These are phyloP conservation scores for Glossosoma conforme DNA, from an alignment of 1,140 invertebrate species.

Conservation along the genomic window DNA sequence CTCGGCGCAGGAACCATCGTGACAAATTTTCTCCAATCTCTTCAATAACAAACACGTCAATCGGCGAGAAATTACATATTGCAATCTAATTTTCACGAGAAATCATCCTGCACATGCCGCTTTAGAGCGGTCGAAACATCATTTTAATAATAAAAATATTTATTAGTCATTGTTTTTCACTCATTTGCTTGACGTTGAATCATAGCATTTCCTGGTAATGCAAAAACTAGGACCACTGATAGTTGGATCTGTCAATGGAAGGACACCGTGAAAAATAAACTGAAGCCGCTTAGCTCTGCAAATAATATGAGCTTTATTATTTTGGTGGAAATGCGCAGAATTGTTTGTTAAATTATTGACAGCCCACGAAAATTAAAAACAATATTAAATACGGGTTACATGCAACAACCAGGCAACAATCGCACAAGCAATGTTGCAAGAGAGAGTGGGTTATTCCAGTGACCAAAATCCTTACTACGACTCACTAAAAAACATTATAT, in stretches of 20 bases:
- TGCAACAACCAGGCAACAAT: slow-evolving; percentile 38
- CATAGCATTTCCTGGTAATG: slow-evolving; percentile 53
- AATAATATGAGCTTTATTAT: slow-evolving; percentile 4
- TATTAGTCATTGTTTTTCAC: slow-evolving; percentile 24
- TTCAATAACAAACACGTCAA: neutral
- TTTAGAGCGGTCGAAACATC: neutral
- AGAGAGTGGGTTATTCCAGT: too few relatives aligned
- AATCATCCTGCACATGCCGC: neutral
- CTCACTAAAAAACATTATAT: too few relatives aligned
- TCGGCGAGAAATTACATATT: neutral
- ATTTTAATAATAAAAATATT: slow-evolving; percentile 7
- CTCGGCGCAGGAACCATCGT: slow-evolving; percentile 63
- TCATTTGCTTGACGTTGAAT: slow-evolving; percentile 38
- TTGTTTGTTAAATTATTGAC: neutral
- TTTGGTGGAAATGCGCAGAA: neutral
- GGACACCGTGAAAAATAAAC: too few relatives aligned
- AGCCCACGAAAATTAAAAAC: slow-evolving; percentile 23
- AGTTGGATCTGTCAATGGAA: too few relatives aligned
- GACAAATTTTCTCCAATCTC: slow-evolving; percentile 4
- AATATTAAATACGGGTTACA: slow-evolving; percentile 50
- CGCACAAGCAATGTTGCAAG: slow-evolving; percentile 6
- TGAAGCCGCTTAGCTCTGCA: neutral
- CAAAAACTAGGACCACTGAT: slow-evolving; percentile 41
- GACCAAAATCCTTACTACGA: too few relatives aligned
- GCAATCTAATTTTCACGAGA: neutral